Evolutionary conservation across 2,888 invertebrate genomes (phyloP), one percentile per base, ranked within the genome.

Genomic region (Unio delphinus): DNA sequence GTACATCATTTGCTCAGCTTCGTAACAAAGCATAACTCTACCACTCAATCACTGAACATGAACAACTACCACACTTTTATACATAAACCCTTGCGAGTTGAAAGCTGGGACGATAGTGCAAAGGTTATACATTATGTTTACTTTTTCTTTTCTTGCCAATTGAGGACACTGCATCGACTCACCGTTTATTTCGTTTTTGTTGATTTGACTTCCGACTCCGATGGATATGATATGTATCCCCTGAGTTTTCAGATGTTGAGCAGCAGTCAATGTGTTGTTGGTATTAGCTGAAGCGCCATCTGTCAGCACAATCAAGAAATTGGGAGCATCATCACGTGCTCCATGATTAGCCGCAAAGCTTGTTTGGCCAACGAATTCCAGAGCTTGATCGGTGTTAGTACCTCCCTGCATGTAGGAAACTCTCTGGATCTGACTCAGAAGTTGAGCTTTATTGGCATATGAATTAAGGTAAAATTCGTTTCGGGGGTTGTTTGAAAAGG

Each of bases 401-500:
- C 62, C 64, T 3, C 79, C 77, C 0, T 68, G 65, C 15, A 69
- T 61, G 57, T 77, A 73, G 5, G 64, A 64, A 17, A 72, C 68
- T 34, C 64, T 68, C 65, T 77, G 80, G 15, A 82, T 69, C 0
- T 79, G 77, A 30, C 70, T 61, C 3, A 79, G 63, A 26, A 79
- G 62, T 1, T 70, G 58, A 1, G 70, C 63, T 68, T 75, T 80
- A 15, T 62, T 63, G 0, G 45, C 26, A 65, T 79, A 77, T n/a
- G 75, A 70, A 65, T 79, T 79, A 17, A 81, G 70, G 65, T 74
- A 78, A 61, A 79, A 76, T 63, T 76, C 76, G 56, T 73, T 74
- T 15, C 65, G 67, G n/a, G 62, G 67, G 15, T 63, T 61, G 15
- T 65, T 61, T n/a, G 72, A 70, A 62, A 71, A 80, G 28, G 80